Evolutionary conservation across 2,888 invertebrate genomes (phyloP).

Genomic region (Tiliacea citrago): DNA sequence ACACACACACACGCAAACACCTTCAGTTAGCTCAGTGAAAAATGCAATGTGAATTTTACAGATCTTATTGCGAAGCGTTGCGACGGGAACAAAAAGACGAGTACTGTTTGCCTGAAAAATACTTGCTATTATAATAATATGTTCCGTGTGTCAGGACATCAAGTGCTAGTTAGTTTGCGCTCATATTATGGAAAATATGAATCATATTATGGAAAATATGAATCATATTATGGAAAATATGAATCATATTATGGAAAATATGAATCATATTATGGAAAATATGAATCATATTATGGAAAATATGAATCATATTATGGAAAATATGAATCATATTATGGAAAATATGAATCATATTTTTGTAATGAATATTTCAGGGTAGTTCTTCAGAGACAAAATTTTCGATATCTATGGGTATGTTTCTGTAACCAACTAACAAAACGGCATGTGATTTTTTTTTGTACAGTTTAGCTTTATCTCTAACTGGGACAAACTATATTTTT

Average conservation of each 20-base stretch:
- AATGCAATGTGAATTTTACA: slow-evolving; percentile 29
- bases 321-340: slow-evolving; percentile 6
- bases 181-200: slow-evolving; percentile 1
- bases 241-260: background rate
- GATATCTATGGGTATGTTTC: no score
- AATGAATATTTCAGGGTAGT: slow-evolving; percentile 8
- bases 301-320: slow-evolving; percentile 10
- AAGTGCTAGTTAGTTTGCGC: slow-evolving; percentile 15
- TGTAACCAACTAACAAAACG: no score
- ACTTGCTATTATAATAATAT: background rate
- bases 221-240: background rate
- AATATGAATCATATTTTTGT: slow-evolving; percentile 2
- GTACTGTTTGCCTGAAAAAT: slow-evolving; percentile 29
- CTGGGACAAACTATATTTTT: no score
- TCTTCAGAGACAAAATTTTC: no score
- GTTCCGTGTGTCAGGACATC: background rate
- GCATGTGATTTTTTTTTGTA: no score
- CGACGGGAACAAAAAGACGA: slow-evolving; percentile 24
- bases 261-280: background rate
- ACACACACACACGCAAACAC: background rate
- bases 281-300: slow-evolving; percentile 10
- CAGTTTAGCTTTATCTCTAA: no score
- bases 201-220: no score
- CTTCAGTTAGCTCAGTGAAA: slow-evolving; percentile 35
- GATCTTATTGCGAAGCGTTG: slow-evolving; percentile 37